Percentiles rank a stretch among this genome's conserved stretches.
phyloP scores from a whole-genome alignment of 2,888 invertebrate genomes.

The Drosophila diplacantha region DNA sequence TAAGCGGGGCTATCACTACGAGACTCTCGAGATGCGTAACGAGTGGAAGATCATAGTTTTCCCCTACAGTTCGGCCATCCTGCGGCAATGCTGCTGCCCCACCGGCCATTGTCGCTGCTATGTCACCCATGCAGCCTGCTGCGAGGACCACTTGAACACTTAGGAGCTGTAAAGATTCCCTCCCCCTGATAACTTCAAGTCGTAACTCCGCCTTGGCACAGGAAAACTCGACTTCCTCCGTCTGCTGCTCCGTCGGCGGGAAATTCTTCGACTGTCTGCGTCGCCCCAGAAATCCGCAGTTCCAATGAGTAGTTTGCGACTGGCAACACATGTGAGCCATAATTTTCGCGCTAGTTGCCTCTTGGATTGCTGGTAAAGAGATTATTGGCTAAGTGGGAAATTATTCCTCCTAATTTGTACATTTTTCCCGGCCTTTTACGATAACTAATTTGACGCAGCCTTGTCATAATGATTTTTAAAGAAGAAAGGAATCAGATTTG shows the following conservation, averaged over 20 bases:
- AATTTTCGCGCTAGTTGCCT: slow-evolving; percentile 51
- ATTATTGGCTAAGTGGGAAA: background rate
- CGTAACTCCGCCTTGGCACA: slow-evolving; percentile 27
- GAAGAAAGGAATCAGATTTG: background rate
- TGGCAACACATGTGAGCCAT: slow-evolving; percentile 59
- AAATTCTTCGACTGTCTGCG: slow-evolving; percentile 19
- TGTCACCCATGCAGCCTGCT: slow-evolving; percentile 21
- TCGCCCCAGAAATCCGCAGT: slow-evolving; percentile 33
- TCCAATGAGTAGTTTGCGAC: slow-evolving; percentile 38
- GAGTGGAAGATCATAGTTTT: slow-evolving; percentile 70
- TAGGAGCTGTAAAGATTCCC: background rate
- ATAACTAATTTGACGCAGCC: background rate
- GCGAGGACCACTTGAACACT: slow-evolving; percentile 20
- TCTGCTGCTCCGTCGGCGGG: slow-evolving; percentile 14
- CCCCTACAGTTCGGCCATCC: slow-evolving; percentile 49
- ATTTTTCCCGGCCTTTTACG: too few relatives aligned
- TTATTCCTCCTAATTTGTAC: background rate
- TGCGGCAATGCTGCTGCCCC: slow-evolving; percentile 41
- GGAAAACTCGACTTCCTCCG: slow-evolving; percentile 24
- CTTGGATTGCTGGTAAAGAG: slow-evolving; percentile 41
- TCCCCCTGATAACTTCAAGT: slow-evolving; percentile 1
- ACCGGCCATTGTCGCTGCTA: slow-evolving; percentile 43
- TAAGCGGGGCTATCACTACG: slow-evolving; percentile 71
- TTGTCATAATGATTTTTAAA: too few relatives aligned
- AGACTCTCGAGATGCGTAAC: slow-evolving; percentile 51